These are phyloP conservation scores for Sarcophaga bullata DNA, from an alignment of 1,140 invertebrate genomes.

Conservation along the genomic window DNA sequence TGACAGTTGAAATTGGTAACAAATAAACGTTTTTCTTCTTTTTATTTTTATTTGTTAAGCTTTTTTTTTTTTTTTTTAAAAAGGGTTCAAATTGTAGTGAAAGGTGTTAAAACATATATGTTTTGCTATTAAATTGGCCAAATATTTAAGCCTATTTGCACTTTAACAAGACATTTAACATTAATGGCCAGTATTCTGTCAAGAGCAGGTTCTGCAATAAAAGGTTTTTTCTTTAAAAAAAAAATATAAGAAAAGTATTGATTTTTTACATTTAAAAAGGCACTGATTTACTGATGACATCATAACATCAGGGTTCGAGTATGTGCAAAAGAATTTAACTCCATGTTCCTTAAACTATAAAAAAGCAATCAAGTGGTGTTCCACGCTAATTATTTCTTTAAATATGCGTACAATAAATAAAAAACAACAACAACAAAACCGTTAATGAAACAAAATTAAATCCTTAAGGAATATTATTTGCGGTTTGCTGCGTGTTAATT, in stretches of 20 bases:
- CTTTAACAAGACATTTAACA: background rate
- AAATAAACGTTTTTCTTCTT: background rate
- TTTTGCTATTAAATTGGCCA: too few species aligned
- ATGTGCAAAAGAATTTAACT: too few species aligned
- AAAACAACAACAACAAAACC: background rate
- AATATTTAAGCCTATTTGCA: background rate
- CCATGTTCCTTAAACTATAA: too few species aligned
- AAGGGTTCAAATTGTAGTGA: background rate
- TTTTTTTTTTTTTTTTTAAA: background rate
- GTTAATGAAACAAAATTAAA: background rate
- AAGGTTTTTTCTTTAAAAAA: background rate
- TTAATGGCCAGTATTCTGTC: background rate
- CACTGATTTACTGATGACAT: too few species aligned
- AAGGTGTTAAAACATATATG: too few species aligned
- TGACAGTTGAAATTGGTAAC: background rate
- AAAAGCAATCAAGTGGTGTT: background rate
- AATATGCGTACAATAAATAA: conserved; percentile 5
- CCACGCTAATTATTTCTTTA: background rate
- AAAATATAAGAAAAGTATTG: background rate
- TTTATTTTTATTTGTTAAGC: background rate
- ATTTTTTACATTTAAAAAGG: background rate
- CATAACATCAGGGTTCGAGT: too few species aligned
- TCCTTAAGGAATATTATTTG: background rate
- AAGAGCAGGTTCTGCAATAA: background rate
- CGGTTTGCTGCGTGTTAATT: conserved; percentile 11